A percentile compares a stretch with the other conserved stretches of the same genome.
These are phyloP conservation scores for Nomada ferruginata DNA, from an alignment of 2,888 invertebrate genomes.

Conservation along the genomic window DNA sequence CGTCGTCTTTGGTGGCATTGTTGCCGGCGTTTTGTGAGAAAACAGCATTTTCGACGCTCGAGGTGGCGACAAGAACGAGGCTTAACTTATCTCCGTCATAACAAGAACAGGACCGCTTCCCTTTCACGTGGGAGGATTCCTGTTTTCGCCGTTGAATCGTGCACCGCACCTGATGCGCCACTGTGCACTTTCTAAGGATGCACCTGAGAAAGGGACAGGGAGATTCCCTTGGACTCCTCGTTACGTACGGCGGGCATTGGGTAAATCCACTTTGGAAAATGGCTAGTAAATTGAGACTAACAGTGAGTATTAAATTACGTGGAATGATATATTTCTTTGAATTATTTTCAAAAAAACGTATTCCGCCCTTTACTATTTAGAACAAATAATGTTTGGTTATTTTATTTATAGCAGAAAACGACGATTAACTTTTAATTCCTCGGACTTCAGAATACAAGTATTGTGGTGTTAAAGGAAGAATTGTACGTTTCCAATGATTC, in stretches of 20 bases:
- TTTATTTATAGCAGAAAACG: too few species aligned
- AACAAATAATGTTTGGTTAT: too few species aligned
- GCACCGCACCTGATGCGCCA: slow-evolving; percentile 59
- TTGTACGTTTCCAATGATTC: too few species aligned
- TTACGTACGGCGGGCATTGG: not conserved
- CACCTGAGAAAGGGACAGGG: slow-evolving; percentile 21
- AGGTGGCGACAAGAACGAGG: slow-evolving; percentile 83
- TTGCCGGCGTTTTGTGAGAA: slow-evolving; percentile 82
- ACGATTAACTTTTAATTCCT: too few species aligned
- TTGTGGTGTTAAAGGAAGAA: too few species aligned
- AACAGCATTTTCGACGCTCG: slow-evolving; percentile 84
- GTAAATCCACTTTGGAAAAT: not conserved
- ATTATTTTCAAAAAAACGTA: not conserved
- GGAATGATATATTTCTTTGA: too few species aligned
- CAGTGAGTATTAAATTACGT: too few species aligned
- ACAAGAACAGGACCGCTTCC: slow-evolving; percentile 64
- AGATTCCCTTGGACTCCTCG: not conserved
- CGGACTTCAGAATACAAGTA: too few species aligned
- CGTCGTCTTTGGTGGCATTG: slow-evolving; percentile 77
- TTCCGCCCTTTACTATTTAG: not conserved
- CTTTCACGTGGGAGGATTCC: slow-evolving; percentile 47
- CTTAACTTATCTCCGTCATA: slow-evolving; percentile 83
- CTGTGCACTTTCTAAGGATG: not conserved
- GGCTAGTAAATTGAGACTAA: not conserved
- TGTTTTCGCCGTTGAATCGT: not conserved